Evolutionary conservation across 2,888 invertebrate genomes (phyloP).

Genomic region (Strigamia transsilvanica): DNA sequence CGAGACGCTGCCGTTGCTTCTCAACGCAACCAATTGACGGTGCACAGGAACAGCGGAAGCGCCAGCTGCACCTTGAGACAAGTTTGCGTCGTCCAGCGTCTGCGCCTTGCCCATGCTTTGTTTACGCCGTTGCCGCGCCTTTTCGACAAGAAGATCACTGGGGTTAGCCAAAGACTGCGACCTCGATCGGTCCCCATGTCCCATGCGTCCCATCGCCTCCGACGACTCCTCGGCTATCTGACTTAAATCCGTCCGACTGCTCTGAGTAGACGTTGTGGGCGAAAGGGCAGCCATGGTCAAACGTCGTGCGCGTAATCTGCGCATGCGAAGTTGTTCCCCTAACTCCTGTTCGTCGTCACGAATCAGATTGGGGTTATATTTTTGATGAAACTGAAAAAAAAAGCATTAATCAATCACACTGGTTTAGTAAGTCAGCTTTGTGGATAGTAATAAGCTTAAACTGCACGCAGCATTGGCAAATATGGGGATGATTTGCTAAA

Average conservation of each 20-base stretch:
- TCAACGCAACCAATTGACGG: conserved; percentile 34
- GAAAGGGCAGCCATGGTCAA: conserved; percentile 59
- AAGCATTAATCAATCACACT: conserved; percentile 35
- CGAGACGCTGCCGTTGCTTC: conserved; percentile 40
- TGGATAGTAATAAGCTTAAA: too few species aligned
- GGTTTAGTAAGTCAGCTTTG: too few species aligned
- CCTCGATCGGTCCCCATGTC: conserved; percentile 19
- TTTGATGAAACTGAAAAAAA: conserved; percentile 59
- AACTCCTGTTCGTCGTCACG: conserved; percentile 60
- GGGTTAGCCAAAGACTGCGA: conserved; percentile 50
- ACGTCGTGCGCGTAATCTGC: conserved; percentile 59
- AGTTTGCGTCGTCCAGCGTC: conserved; percentile 36
- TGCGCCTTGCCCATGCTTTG: conserved; percentile 51
- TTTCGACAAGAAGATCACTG: conserved; percentile 36
- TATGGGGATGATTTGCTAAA: not conserved
- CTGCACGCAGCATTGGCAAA: not conserved
- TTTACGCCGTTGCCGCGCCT: conserved; percentile 50
- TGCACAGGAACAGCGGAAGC: not conserved
- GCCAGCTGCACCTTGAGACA: not conserved
- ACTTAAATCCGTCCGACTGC: conserved; percentile 54
- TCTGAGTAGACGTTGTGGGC: conserved; percentile 55
- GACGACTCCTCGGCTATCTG: conserved; percentile 48
- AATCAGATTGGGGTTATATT: conserved; percentile 60
- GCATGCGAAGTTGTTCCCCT: conserved; percentile 58
- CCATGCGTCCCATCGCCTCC: not conserved